Conservation (phyloP, 1,140 invertebrate genomes). For the Sitobion miscanthi region DNA sequence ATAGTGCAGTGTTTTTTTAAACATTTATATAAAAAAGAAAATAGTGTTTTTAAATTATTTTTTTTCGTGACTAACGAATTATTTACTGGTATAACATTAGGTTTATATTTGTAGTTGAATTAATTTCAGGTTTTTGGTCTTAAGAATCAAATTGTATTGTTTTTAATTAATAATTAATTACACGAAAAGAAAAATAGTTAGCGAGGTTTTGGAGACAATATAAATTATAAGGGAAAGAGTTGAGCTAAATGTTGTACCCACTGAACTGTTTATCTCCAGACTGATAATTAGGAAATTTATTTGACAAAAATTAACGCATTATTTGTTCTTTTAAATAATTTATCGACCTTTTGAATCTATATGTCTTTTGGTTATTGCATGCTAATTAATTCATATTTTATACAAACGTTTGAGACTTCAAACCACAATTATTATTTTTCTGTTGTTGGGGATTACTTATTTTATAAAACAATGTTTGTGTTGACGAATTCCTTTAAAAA, state of each 20-base stretch:
- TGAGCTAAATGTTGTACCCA: not conserved
- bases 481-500: not conserved
- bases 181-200: not conserved
- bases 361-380: not conserved
- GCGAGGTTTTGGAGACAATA: not conserved
- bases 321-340: not conserved
- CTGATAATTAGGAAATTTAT: not conserved
- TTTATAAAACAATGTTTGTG: not conserved
- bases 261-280: not conserved
- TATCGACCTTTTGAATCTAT: not conserved
- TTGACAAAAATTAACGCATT: not conserved
- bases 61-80: not conserved
- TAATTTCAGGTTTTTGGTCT: not conserved
- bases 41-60: not conserved
- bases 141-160: not conserved
- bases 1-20: not conserved
- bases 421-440: not conserved
- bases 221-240: not conserved
- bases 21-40: not conserved
- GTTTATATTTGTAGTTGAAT: not conserved
- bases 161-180: conserved; percentile 15
- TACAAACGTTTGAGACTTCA: not conserved
- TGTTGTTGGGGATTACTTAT: not conserved
- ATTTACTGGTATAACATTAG: not conserved
- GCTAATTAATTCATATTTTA: not conserved